Conservation (phyloP, 2,888 invertebrate genomes). For the Bugula neritina region DNA sequence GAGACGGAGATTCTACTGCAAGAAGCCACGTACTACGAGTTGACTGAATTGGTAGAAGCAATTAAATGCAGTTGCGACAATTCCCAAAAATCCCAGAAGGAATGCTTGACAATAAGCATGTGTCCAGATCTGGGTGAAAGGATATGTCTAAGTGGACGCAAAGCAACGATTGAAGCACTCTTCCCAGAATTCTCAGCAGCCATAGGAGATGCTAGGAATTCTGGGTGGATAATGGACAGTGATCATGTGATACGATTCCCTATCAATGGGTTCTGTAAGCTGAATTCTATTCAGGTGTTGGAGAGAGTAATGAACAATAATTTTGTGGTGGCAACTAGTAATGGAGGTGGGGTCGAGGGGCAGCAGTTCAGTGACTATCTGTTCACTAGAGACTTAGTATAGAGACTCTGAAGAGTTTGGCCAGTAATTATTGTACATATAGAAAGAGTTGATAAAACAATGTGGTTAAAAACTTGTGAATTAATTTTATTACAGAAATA, state of each 20-base stretch:
- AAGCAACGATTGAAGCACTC: constrained; percentile 62
- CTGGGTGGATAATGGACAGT: constrained; percentile 75
- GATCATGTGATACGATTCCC: constrained; percentile 78
- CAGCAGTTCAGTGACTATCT: constrained; percentile 85
- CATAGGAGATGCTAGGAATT: constrained; percentile 67
- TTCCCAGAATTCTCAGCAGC: constrained; percentile 63
- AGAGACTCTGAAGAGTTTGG: no score
- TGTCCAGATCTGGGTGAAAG: constrained; percentile 75
- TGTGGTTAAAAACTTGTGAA: neutral
- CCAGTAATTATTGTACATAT: no score
- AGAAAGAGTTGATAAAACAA: neutral
- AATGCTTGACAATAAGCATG: constrained; percentile 70
- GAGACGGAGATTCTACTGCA: constrained; percentile 80
- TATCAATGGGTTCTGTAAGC: constrained; percentile 79
- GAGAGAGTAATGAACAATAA: constrained; percentile 72
- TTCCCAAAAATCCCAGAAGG: constrained; percentile 5
- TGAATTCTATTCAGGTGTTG: constrained; percentile 81
- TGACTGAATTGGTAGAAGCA: constrained; percentile 56
- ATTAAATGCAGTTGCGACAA: neutral
- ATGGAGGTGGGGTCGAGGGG: constrained; percentile 79
- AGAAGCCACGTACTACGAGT: constrained; percentile 85
- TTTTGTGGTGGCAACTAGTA: constrained; percentile 73
- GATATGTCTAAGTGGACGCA: constrained; percentile 74
- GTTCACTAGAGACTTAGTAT: constrained; percentile 53
- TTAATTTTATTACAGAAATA: neutral